A percentile compares a stretch with the other conserved stretches of the same genome.
Conservation (phyloP, 2,888 invertebrate species). For the Torymus texanus region DNA sequence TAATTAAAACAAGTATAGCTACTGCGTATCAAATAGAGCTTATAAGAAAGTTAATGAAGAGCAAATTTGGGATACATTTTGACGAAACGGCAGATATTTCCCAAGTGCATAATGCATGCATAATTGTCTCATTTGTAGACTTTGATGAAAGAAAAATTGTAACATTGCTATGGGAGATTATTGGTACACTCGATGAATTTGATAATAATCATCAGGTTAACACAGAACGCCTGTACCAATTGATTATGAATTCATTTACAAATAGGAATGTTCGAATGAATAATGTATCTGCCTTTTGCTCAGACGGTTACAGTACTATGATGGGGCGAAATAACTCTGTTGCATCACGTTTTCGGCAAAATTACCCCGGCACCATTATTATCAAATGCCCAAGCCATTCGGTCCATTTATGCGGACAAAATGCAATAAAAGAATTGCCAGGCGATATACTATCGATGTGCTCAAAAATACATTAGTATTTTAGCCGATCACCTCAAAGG, state of each 20-base stretch:
- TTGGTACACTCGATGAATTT: constrained; percentile 33
- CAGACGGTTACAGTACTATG: constrained; percentile 56
- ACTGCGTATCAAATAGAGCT: constrained; percentile 9
- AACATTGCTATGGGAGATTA: constrained; percentile 52
- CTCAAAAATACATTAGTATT: constrained; percentile 33
- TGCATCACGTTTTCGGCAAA: constrained; percentile 38
- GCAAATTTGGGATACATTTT: constrained; percentile 48
- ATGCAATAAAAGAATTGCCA: constrained; percentile 49
- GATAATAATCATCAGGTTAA: constrained; percentile 30
- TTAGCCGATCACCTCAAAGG: constrained; percentile 42
- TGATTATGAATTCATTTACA: constrained; percentile 36
- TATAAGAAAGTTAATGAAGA: constrained; percentile 27
- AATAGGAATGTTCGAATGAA: constrained; percentile 34
- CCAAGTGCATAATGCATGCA: constrained; percentile 41
- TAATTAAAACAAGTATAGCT: neutral
- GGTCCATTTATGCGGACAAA: constrained; percentile 49
- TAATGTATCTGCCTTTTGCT: constrained; percentile 55
- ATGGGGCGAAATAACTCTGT: constrained; percentile 57
- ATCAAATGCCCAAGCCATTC: constrained; percentile 55
- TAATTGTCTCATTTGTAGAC: constrained; percentile 53
- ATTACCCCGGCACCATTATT: constrained; percentile 51
- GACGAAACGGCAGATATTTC: constrained; percentile 56
- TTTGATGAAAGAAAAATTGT: constrained; percentile 31
- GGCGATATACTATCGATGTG: constrained; percentile 13
- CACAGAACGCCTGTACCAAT: constrained; percentile 33